Base-by-base conservation (phyloP, 1,140 invertebrate species). In the Bombus soroeensis region DNA sequence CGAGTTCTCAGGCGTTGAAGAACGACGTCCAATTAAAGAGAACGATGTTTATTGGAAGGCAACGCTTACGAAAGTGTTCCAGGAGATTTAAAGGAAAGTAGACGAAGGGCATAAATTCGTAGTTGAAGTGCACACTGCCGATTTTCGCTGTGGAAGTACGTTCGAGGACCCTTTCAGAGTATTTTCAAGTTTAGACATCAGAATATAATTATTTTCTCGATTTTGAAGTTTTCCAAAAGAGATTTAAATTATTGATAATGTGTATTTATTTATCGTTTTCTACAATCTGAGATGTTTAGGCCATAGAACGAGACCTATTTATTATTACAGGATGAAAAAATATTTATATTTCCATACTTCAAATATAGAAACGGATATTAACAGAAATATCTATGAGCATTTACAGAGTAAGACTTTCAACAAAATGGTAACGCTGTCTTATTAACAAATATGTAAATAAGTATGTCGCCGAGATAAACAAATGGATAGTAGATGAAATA, bases 41-140 rank as follows among this genome's bases (percentile, higher is more conserved):
- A 32, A 62, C 72, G 74, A 85, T 87, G 89, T 85, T 90, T 90
- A 90, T 15, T 81, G 79, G 41, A 66, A 22, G 32, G 64, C 72
- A 57, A 88, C 66, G 72, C 88, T 87, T 82, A 85, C 41, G 47
- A 88, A 86, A 83, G 76, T 43, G 64, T 87, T 80, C 41, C 70
- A n/a, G 64, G 47, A 80, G 89, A 87, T 82, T 87, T 76, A 71
- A 43, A 18, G 62, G 34, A 75, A 57, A 57, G 34, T 37, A 68
- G 18, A 71, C 22, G 34, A 39, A 39, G 9, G 18, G 66, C 9
- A 70, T 28, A 71, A 71, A 37, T 68, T 22, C 34, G 3, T 37
- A 9, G 18, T 1, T 37, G 66, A 68, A 68, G 34, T 68, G 34
- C n/a, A 32, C 15, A 5, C 62, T 22, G 22, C 18, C 22, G 18